A percentile compares a stretch with the other conserved stretches of the same genome.
Conservation (phyloP, 2,797 vertebrate species). For the Etheostoma nigrum region DNA sequence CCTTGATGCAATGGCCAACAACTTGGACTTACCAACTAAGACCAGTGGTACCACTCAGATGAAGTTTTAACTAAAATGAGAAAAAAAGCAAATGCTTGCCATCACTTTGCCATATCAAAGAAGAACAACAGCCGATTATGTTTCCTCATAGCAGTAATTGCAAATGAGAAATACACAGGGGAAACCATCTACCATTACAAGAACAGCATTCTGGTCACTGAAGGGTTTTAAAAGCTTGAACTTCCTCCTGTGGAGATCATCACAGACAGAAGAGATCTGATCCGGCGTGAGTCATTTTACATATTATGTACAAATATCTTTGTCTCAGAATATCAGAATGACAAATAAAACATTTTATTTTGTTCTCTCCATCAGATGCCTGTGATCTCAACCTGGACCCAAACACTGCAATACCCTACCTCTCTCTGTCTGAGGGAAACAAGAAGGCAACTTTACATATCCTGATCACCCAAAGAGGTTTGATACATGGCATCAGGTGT, state of each 20-base stretch:
- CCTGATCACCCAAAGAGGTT: slow-evolving; percentile 23
- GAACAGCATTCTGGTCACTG: rapidly evolving
- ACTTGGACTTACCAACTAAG: too few relatives aligned
- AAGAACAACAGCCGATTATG: background rate
- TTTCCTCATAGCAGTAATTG: slow-evolving; percentile 25
- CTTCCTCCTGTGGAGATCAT: too few relatives aligned
- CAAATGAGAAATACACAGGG: slow-evolving; percentile 30
- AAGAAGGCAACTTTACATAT: too few relatives aligned
- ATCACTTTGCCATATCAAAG: background rate
- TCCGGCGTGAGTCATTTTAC: slow-evolving; percentile 26
- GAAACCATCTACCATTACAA: slow-evolving; percentile 61
- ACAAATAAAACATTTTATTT: background rate
- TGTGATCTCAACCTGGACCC: too few relatives aligned
- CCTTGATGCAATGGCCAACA: too few relatives aligned
- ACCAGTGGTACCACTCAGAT: too few relatives aligned
- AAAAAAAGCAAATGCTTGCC: slow-evolving; percentile 10
- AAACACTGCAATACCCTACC: too few relatives aligned
- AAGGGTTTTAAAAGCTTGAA: too few relatives aligned
- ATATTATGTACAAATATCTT: too few relatives aligned
- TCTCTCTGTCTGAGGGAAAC: too few relatives aligned
- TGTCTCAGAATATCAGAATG: too few relatives aligned
- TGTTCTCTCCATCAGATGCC: background rate
- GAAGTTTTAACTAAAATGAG: background rate
- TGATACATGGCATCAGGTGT: rapidly evolving
- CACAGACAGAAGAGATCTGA: background rate